Evolutionary conservation across 2,797 vertebrate genomes (phyloP).

Genomic region (Alosa sapidissima): DNA sequence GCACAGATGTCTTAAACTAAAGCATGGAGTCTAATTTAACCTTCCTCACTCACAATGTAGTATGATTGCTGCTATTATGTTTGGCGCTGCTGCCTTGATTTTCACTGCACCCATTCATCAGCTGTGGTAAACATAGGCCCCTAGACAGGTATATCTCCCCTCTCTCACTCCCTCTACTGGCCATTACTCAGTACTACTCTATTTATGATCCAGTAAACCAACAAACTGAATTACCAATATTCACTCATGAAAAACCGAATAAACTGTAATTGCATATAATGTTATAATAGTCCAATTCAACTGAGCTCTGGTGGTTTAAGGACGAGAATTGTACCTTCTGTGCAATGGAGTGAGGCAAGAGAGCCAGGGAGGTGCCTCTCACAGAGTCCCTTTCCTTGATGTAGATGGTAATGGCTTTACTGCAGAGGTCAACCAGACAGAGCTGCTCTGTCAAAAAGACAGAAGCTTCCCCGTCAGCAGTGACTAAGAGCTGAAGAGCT

Average conservation of each 20-base stretch:
- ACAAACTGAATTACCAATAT: not conserved
- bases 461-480: not conserved
- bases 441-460: not conserved
- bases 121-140: not conserved
- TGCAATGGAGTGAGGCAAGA: not conserved
- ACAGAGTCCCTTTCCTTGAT: not conserved
- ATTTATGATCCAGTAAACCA: not conserved
- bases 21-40: not conserved
- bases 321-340: not conserved
- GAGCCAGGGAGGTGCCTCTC: not conserved
- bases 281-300: not conserved
- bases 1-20: not conserved
- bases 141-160: not conserved
- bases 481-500: not conserved
- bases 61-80: slow-evolving; percentile 9
- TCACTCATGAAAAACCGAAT: not conserved
- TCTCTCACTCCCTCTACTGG: not conserved
- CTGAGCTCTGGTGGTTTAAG: not conserved
- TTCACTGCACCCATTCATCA: not conserved
- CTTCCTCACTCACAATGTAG: not conserved
- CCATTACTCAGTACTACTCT: not conserved
- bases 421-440: not conserved
- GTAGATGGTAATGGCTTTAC: not conserved
- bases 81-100: not conserved
- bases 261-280: not conserved